A percentile compares a stretch with the other conserved stretches of the same genome.
Conservation (phyloP, 2,797 vertebrate species). For the Gallinago nigripennis region DNA sequence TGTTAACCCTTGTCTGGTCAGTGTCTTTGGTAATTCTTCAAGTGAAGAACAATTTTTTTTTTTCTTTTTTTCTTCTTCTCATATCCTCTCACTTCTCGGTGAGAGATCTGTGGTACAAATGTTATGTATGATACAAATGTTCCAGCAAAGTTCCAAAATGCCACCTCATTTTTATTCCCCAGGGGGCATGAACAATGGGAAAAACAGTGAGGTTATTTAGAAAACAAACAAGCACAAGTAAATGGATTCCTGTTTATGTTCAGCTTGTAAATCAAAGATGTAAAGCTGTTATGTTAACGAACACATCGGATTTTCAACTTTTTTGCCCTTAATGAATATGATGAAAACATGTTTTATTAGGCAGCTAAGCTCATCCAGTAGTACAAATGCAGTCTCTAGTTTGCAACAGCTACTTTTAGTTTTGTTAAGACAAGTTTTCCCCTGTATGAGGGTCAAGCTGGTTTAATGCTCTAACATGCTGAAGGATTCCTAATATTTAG, state of each 20-base stretch:
- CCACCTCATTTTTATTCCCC: not conserved
- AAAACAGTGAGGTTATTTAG: not conserved
- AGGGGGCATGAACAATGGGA: not conserved
- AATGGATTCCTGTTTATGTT: not conserved
- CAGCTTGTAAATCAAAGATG: not conserved
- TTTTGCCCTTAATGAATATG: not conserved
- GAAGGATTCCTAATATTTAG: not conserved
- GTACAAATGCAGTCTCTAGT: not conserved
- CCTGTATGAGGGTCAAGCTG: not conserved
- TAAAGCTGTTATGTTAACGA: not conserved
- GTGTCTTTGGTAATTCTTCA: not conserved
- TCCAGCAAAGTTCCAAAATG: not conserved
- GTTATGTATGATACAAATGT: fast-evolving
- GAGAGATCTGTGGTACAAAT: not conserved
- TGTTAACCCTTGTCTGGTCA: not conserved
- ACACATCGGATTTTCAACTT: not conserved
- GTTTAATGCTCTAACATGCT: not conserved
- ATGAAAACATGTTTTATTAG: not conserved
- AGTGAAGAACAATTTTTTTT: not conserved
- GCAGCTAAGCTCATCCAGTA: not conserved
- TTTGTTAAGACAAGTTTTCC: not conserved
- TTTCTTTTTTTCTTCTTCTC: not conserved
- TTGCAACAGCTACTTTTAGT: not conserved
- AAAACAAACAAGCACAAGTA: not conserved
- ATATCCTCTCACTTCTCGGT: not conserved